These are phyloP conservation scores for Nautilus pompilius DNA, from an alignment of 1,140 invertebrate species.

Conservation along the genomic window DNA sequence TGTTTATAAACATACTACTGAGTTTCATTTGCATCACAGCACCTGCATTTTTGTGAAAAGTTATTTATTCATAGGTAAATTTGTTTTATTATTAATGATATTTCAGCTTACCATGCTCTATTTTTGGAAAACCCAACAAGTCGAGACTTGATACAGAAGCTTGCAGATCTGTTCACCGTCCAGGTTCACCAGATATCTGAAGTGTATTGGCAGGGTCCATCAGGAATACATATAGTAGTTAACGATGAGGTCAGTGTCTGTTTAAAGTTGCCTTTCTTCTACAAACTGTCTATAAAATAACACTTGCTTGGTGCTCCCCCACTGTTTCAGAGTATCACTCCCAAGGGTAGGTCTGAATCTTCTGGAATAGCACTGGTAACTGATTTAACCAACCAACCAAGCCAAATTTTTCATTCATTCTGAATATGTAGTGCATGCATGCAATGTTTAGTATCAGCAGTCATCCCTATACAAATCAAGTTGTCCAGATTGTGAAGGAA, in stretches of 20 bases:
- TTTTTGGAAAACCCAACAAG: constrained; percentile 71
- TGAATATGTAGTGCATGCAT: neutral
- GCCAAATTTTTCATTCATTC: neutral
- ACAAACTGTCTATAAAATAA: neutral
- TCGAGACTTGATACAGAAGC: constrained; percentile 66
- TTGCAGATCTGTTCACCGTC: constrained; percentile 63
- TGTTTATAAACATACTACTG: too few species aligned
- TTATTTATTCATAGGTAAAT: too few species aligned
- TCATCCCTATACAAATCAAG: too few species aligned
- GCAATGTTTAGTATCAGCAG: too few species aligned
- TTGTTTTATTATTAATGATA: too few species aligned
- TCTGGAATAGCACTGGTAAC: neutral
- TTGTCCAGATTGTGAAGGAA: too few species aligned
- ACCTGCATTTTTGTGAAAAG: too few species aligned
- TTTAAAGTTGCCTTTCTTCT: neutral
- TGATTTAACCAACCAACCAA: neutral
- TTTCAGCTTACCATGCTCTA: constrained; percentile 74
- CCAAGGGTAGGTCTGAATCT: neutral
- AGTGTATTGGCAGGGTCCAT: constrained; percentile 71
- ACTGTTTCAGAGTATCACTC: neutral
- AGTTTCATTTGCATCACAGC: too few species aligned
- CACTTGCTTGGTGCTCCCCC: too few species aligned
- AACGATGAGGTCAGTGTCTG: constrained; percentile 65
- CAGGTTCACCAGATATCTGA: constrained; percentile 62
- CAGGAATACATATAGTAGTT: constrained; percentile 71